A percentile compares a stretch with the other conserved stretches of the same genome.
These are phyloP conservation scores for Tenthredo distinguenda DNA, from an alignment of 2,888 invertebrate species.

Conservation along the genomic window DNA sequence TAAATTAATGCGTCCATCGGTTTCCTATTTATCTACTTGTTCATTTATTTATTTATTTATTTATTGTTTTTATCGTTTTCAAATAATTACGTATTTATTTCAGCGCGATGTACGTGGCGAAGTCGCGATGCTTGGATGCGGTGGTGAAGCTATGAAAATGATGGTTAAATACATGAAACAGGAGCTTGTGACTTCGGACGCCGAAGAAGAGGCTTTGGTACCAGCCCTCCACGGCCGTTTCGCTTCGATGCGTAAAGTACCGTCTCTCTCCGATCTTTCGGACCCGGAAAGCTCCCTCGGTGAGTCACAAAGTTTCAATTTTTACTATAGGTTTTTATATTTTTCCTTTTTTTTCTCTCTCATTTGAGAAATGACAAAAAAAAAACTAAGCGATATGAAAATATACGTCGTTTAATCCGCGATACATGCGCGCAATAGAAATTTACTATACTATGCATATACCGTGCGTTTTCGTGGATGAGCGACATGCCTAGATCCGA, in stretches of 20 bases:
- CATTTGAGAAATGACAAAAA: not conserved
- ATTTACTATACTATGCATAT: not conserved
- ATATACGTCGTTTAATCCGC: not conserved
- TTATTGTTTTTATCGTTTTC: slow-evolving; percentile 16
- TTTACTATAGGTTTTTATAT: too few relatives aligned
- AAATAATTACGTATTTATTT: not conserved
- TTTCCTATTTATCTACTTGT: not conserved
- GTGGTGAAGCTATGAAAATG: slow-evolving; percentile 74
- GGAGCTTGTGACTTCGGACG: slow-evolving; percentile 81
- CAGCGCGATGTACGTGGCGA: slow-evolving; percentile 73
- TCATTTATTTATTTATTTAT: slow-evolving; percentile 44
- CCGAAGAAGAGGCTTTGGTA: slow-evolving; percentile 82
- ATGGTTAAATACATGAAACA: slow-evolving; percentile 80
- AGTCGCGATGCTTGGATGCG: slow-evolving; percentile 70
- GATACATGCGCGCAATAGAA: not conserved
- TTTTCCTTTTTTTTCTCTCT: not conserved
- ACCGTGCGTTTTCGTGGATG: too few relatives aligned
- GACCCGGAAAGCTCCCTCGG: slow-evolving; percentile 94
- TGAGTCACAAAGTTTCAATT: slow-evolving; percentile 80
- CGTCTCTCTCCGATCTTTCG: slow-evolving; percentile 93
- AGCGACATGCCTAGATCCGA: too few relatives aligned
- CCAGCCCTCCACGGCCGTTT: slow-evolving; percentile 80
- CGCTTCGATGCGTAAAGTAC: slow-evolving; percentile 91
- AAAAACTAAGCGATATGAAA: not conserved
- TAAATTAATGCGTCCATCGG: too few relatives aligned